Base-by-base conservation (phyloP, 2,113 vertebrate species). In the Apaloderma vittatum region DNA sequence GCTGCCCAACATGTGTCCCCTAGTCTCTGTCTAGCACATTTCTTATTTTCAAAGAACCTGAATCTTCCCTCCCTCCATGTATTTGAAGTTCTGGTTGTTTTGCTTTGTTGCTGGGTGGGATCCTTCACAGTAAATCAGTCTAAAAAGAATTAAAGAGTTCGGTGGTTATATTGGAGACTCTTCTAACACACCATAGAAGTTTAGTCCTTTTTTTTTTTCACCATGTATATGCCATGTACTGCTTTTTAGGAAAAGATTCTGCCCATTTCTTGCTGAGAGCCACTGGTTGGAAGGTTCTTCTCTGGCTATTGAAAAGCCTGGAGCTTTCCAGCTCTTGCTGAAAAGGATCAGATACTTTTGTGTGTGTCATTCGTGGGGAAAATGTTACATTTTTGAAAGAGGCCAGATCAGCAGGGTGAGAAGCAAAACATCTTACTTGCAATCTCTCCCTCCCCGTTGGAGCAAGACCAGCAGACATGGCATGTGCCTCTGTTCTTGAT, bases 101-200 rank as follows among this genome's bases (percentile, higher is more conserved):
- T 97, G 90, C 97, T 97, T 96, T 77, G 97, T 98, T 98, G 96
- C 96, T 98, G 98, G 97, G 97, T 90, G 97, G 97, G 83, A 96
- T 92, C 87, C 71, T 65, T 43, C 63, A 30, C 46, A 79, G 68
- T 90, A 86, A 85, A 96, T 87, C 29, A 95, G 16, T 95, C 86
- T 80, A 75, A 62, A 62, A 8, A 29, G 86, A 67, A 79, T 84
- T 89, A 68, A 84, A 92, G 76, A 67, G 57, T 90, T 84, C 57
- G 95, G 97, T 97, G 97, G 95, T 97, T 85, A 55, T 87, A 11
- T 3, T 79, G 92, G 90, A 95, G 87, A 7, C 45, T 79, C 71
- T 92, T 93, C 72, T 54, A 87, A 83, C 71, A 90, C 89, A 83
- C 84, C 97, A 76, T 63, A 29, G 57, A 71, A 48, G 71, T 81